Evolutionary conservation across 1,140 invertebrate species (phyloP).

Genomic region (Yoshiicerus persimilis): DNA sequence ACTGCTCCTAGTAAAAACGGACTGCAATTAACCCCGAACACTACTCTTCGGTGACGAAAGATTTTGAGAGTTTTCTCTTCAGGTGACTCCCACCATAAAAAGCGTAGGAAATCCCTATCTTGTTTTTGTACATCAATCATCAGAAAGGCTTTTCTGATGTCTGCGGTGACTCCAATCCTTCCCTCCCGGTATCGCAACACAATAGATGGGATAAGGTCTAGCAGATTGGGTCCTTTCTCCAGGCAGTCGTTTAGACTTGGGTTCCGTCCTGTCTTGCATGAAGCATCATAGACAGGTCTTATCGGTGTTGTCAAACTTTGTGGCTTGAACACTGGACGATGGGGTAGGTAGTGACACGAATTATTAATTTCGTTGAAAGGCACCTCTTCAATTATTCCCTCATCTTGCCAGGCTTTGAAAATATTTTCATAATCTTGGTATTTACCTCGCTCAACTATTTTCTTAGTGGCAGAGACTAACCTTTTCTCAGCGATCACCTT

Average conservation of each 20-base stretch:
- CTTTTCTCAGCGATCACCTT: constrained; percentile 41
- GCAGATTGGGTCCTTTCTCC: constrained; percentile 53
- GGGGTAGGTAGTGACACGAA: too few species aligned
- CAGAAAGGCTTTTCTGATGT: constrained; percentile 56
- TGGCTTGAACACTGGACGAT: too few species aligned
- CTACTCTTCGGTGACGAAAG: background rate
- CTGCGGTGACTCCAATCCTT: constrained; percentile 52
- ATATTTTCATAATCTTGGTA: constrained; percentile 51
- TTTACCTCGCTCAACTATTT: constrained; percentile 44
- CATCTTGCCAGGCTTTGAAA: constrained; percentile 50
- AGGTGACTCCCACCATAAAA: constrained; percentile 46
- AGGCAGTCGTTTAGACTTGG: too few species aligned
- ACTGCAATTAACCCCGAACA: background rate
- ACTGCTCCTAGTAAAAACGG: background rate
- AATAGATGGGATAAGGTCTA: constrained; percentile 53
- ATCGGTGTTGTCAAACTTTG: too few species aligned
- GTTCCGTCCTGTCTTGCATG: too few species aligned
- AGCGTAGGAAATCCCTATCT: constrained; percentile 52
- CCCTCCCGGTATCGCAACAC: constrained; percentile 53
- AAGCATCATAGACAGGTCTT: too few species aligned
- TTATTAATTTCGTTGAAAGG: constrained; percentile 35
- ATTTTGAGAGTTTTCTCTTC: background rate
- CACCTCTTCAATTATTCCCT: constrained; percentile 52
- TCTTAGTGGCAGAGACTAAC: constrained; percentile 40
- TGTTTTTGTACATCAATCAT: constrained; percentile 51